Percentiles rank a stretch among this genome's conserved stretches.
Evolutionary conservation across 2,888 invertebrate species (phyloP).

Genomic region (Drosophila formosana): DNA sequence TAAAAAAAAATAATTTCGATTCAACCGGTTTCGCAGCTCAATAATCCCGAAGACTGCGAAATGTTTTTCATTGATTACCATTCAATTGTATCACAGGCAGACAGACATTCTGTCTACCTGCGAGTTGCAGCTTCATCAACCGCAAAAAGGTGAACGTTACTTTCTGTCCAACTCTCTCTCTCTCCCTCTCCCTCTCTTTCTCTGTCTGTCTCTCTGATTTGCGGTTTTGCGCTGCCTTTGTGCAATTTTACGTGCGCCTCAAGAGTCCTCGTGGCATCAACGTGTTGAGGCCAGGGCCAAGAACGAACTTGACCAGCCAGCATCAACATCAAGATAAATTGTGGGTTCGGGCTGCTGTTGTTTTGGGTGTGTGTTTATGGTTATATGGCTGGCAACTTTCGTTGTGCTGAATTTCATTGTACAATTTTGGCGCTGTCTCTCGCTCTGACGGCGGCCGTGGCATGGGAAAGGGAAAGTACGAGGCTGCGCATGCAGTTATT

Average conservation of each 20-base stretch:
- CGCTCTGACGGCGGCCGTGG: slow-evolving; percentile 5
- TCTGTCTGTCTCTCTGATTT: background rate
- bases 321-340: slow-evolving; percentile 71
- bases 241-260: slow-evolving; percentile 49
- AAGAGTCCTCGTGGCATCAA: slow-evolving; percentile 20
- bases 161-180: slow-evolving; percentile 11
- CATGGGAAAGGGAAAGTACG: slow-evolving; percentile 77
- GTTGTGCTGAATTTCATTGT: slow-evolving; percentile 79
- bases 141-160: slow-evolving; percentile 36
- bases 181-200: slow-evolving; percentile 3
- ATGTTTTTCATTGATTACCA: slow-evolving; percentile 75
- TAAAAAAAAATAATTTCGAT: slow-evolving; percentile 17
- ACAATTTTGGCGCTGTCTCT: slow-evolving; percentile 49
- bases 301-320: slow-evolving; percentile 60
- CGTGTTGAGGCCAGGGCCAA: slow-evolving; percentile 44
- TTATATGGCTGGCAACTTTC: slow-evolving; percentile 63
- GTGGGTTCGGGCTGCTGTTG: slow-evolving; percentile 56
- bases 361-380: slow-evolving; percentile 40
- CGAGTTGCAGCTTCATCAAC: slow-evolving; percentile 59
- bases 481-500: slow-evolving; percentile 64
- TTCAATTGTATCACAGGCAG: slow-evolving; percentile 50
- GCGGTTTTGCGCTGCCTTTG: slow-evolving; percentile 52
- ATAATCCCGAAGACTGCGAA: slow-evolving; percentile 33
- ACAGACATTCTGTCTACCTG: slow-evolving; percentile 45
- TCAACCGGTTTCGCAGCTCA: slow-evolving; percentile 40